Base-by-base conservation (phyloP, 2,888 invertebrate species). In the Eristalis tenax region DNA sequence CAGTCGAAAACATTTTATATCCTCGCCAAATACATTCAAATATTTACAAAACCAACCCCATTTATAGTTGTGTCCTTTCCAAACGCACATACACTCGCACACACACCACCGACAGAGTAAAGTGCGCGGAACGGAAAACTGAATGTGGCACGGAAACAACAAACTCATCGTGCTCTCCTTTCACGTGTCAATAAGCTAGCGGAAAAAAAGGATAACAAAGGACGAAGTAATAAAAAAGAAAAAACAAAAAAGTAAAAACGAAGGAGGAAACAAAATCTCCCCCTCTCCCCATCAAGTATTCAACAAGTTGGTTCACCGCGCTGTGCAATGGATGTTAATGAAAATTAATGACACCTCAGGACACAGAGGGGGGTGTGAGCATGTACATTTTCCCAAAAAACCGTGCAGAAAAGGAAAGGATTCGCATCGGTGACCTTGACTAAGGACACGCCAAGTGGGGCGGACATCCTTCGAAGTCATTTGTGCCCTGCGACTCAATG, bases 291-390 rank as follows among this genome's bases (percentile, higher is more conserved):
- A n/a, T 32, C 32, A 11, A 79, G 28, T 71, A 71, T 68, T 76
- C 84, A 81, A 84, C 84, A 81, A 81, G 81, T 81, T 76, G 61
- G 68, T 65, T 23, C 23, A 28, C 50, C 18, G 28, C n/a, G 4
- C 32, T n/a, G 71, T 40, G 63, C 73, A 65, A 43, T 35, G 43
- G 26, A 40, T 40, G 63, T 50, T 73, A 83, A 74, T 83, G 70
- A 83, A 86, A 75, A 74, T 78, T 76, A 82, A 82, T 64, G 76
- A 78, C 70, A 78, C 77, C 77, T 69, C 77, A 77, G 77, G 69
- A 77, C 74, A 82, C 73, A 61, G 40, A 50, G 40, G 59, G 18
- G 59, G 18, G n/a, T n/a, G n/a, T 43, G 18, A 73, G 73, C 38
- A 74, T 82, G 77, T 57, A 69, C 77, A 50, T 70, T 84, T 61